Evolutionary conservation across 2,113 vertebrate species (phyloP).

Genomic region (Irena cyanogastra): DNA sequence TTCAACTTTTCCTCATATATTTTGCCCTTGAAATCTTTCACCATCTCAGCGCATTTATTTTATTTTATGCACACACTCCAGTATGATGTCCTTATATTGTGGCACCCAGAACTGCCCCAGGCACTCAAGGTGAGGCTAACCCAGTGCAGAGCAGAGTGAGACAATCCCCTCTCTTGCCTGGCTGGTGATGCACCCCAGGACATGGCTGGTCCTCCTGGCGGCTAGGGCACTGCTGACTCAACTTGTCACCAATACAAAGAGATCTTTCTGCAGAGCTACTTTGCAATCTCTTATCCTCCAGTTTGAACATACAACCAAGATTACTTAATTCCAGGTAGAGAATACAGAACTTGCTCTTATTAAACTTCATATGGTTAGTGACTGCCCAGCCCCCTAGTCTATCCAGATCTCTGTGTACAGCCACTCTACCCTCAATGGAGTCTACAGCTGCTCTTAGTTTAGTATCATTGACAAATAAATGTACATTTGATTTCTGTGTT

Average conservation of each 20-base stretch:
- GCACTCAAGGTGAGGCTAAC: fast-evolving
- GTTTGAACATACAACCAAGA: background rate
- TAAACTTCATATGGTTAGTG: background rate
- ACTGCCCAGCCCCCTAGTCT: background rate
- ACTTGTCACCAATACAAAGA: background rate
- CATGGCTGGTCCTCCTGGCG: fast-evolving
- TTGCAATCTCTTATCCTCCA: background rate
- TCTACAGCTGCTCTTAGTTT: background rate
- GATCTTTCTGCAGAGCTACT: background rate
- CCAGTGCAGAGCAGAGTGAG: fast-evolving
- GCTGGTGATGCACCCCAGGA: background rate
- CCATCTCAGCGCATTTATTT: too few relatives aligned
- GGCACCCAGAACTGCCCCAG: background rate
- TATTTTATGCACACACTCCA: too few relatives aligned
- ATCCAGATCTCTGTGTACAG: background rate
- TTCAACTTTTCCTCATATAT: background rate
- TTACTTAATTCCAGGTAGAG: background rate
- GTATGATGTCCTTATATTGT: background rate
- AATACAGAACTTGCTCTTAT: background rate
- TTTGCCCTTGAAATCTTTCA: background rate
- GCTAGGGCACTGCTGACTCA: background rate
- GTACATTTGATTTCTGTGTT: background rate
- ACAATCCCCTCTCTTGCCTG: fast-evolving
- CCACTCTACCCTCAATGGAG: background rate
- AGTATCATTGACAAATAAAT: background rate